Evolutionary conservation across 2,113 vertebrate genomes (phyloP).

Genomic region (Pagrus major): DNA sequence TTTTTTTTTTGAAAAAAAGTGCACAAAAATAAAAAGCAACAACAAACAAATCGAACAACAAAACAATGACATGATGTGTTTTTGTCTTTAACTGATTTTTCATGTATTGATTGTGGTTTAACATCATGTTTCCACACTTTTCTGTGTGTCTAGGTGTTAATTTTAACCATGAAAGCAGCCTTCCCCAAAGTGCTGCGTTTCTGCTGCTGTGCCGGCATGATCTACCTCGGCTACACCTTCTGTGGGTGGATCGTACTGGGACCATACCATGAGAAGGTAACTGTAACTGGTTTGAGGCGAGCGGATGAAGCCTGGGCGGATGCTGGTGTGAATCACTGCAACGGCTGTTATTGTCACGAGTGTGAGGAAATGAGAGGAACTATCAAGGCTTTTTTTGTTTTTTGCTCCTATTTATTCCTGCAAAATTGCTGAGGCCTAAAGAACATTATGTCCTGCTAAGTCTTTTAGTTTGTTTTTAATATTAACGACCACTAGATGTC

Average conservation of each 20-base stretch:
- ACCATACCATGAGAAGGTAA: conserved; percentile 96
- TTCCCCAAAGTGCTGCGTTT: conserved; percentile 95
- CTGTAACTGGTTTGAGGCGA: background rate
- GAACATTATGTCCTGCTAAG: background rate
- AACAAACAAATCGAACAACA: no score
- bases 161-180: conserved; percentile 95
- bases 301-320: background rate
- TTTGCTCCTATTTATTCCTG: background rate
- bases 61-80: no score
- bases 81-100: background rate
- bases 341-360: background rate
- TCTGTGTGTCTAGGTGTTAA: conserved; percentile 87
- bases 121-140: background rate
- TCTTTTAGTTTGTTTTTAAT: background rate
- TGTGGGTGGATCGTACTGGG: conserved; percentile 98
- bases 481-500: conserved; percentile 71
- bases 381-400: background rate
- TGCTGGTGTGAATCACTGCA: background rate
- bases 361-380: conserved; percentile 19
- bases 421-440: conserved; percentile 7
- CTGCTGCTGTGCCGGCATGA: conserved; percentile 98
- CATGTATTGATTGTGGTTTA: background rate
- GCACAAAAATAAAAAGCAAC: no score
- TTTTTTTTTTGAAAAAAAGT: no score
- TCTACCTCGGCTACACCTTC: conserved; percentile 97